Conservation (phyloP, 2,888 invertebrate species). For the Esperia sulphurella region DNA sequence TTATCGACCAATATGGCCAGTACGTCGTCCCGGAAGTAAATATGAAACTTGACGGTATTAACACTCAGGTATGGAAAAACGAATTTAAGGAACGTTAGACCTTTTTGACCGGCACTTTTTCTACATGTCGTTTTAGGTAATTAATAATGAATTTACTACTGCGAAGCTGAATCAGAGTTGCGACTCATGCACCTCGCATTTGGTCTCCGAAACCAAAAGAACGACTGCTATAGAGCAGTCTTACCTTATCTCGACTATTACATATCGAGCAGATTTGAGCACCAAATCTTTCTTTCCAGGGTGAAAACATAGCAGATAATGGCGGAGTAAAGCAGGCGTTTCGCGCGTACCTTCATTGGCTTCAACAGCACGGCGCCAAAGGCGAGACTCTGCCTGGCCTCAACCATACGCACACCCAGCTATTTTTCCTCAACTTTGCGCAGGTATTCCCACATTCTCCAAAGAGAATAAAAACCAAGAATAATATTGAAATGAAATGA, state of each 20-base stretch:
- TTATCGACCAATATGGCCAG: slow-evolving; percentile 91
- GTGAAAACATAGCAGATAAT: slow-evolving; percentile 98
- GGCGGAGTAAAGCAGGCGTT: slow-evolving; percentile 97
- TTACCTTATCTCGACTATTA: neutral
- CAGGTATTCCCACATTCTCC: slow-evolving; percentile 62
- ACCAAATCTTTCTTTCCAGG: slow-evolving; percentile 52
- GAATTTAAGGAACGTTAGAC: too few species aligned
- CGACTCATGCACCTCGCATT: too few species aligned
- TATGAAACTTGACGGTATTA: slow-evolving; percentile 86
- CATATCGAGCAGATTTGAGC: neutral
- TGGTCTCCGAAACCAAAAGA: too few species aligned
- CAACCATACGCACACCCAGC: slow-evolving; percentile 87
- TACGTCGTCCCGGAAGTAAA: slow-evolving; percentile 90
- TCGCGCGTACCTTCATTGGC: slow-evolving; percentile 90
- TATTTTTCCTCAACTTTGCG: slow-evolving; percentile 95
- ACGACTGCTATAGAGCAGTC: too few species aligned
- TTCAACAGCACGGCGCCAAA: slow-evolving; percentile 78
- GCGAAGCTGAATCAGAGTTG: too few species aligned
- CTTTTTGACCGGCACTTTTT: too few species aligned
- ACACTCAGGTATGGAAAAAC: slow-evolving; percentile 81
- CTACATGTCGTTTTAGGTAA: too few species aligned
- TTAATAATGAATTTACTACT: too few species aligned
- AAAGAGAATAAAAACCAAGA: too few species aligned
- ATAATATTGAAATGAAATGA: too few species aligned
- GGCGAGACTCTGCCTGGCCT: slow-evolving; percentile 84